A percentile compares a stretch with the other conserved stretches of the same genome.
phyloP scores from a whole-genome alignment of 2,888 invertebrate species.

The Ectemnius continuus region DNA sequence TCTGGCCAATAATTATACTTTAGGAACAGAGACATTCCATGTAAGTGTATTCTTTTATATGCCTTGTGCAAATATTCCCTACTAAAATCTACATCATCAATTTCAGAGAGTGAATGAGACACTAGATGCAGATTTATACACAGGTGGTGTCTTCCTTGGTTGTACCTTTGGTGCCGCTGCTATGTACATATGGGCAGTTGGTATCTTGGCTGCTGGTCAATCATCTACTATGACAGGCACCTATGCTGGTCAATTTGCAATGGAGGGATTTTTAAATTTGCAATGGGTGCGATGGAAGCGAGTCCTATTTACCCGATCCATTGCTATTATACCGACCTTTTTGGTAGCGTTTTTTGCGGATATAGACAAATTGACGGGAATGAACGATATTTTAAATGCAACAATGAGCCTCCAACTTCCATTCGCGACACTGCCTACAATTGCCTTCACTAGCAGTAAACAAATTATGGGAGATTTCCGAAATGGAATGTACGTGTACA shows the following conservation, averaged over 20 bases:
- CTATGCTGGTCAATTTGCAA: conserved; percentile 92
- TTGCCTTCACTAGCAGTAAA: conserved; percentile 89
- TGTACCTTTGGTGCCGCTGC: conserved; percentile 88
- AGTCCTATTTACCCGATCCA: conserved; percentile 89
- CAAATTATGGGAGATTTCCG: conserved; percentile 91
- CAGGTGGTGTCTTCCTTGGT: conserved; percentile 87
- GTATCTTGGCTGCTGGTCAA: conserved; percentile 90
- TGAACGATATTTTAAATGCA: conserved; percentile 93
- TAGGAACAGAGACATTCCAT: conserved; percentile 73
- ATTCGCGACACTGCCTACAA: conserved; percentile 91
- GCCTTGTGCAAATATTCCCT: not conserved
- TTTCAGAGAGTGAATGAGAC: conserved; percentile 66
- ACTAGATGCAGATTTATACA: conserved; percentile 85
- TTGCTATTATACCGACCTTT: conserved; percentile 89
- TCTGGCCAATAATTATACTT: conserved; percentile 60
- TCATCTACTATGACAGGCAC: conserved; percentile 90
- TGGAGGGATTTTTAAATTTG: conserved; percentile 92
- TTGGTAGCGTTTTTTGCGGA: conserved; percentile 84
- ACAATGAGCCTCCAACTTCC: conserved; percentile 93
- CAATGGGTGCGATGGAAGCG: conserved; percentile 93
- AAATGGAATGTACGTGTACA: conserved; percentile 84
- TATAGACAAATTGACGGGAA: conserved; percentile 85
- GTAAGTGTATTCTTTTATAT: conserved; percentile 20
- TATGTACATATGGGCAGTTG: conserved; percentile 92
- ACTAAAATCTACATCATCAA: conserved; percentile 18